These are phyloP conservation scores for Tamias sibiricus DNA, from an alignment of 2,113 vertebrate genomes.

Conservation along the genomic window DNA sequence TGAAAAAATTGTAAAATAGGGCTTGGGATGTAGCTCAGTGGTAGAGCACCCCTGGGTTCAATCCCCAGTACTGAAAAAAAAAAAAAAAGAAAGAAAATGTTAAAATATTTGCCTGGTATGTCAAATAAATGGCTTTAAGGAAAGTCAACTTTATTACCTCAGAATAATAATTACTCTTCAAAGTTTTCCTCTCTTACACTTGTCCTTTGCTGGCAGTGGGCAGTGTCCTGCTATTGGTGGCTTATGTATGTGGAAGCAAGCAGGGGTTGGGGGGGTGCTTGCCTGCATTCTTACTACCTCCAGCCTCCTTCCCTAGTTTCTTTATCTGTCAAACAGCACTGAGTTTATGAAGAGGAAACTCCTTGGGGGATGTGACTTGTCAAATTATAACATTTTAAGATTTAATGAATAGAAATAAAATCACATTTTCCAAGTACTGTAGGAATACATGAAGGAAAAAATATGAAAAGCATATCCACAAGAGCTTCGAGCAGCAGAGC, in stretches of 20 bases:
- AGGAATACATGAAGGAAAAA: not conserved
- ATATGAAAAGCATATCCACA: not conserved
- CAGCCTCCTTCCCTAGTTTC: not conserved
- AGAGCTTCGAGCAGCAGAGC: not conserved
- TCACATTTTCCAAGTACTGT: not conserved
- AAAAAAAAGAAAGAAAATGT: not conserved
- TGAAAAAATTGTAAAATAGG: not conserved
- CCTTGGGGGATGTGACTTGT: not conserved
- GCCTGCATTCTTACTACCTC: not conserved
- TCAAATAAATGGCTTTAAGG: conserved; percentile 48
- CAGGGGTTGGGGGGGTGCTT: too few relatives aligned
- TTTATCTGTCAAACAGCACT: not conserved
- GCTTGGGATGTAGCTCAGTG: not conserved
- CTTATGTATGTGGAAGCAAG: not conserved
- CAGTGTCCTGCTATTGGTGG: not conserved
- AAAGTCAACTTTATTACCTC: conserved; percentile 54
- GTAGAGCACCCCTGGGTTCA: not conserved
- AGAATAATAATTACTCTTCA: conserved; percentile 48
- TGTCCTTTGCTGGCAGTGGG: not conserved
- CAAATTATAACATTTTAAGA: conserved; percentile 34
- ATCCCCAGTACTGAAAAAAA: not conserved
- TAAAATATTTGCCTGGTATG: conserved; percentile 69
- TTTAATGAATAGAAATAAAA: conserved; percentile 20
- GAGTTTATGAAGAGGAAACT: conserved; percentile 31
- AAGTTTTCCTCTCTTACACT: conserved; percentile 2